Base-by-base conservation (phyloP, 2,113 vertebrate genomes). In the Scophthalmus maximus region DNA sequence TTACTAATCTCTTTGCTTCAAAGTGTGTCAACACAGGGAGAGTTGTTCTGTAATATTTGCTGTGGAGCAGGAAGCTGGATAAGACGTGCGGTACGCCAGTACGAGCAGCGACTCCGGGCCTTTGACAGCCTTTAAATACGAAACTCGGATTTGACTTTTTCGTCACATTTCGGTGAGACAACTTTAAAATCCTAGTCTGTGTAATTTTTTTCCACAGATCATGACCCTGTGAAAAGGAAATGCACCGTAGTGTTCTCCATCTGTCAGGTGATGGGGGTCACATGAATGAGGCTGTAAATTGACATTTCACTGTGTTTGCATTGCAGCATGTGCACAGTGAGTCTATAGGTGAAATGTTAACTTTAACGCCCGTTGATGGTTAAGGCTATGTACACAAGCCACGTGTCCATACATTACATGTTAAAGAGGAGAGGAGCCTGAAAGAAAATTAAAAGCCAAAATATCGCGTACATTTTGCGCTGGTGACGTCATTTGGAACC, bases 21-120 rank as follows among this genome's bases (percentile, higher is more conserved):
- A 82, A 64, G 50, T 68, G 32, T 51, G 87, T 91, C 81, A 90
- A 90, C 87, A 84, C 47, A 2, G 42, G 26, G 29, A 70, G 51
- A 78, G 34, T 14, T 57, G 63, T 73, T 67, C 34, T 26, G 68
- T n/a, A 78, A 82, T 86, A 72, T 88, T 90, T 85, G 55, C 74
- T 0, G 9, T 64, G 0, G 26, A 80, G 42, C 62, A 66, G 77
- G 62, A 76, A 44, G 52, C 38, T 22, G 73, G 70, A 82, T 78
- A 76, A 71, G 46, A 65, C 3, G 0, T 44, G 55, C 56, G 53
- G 15, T 29, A 55, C 71, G 47, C 58, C n/a, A n/a, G n/a, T n/a
- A 52, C 1, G 1, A 3, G 23, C 38, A 69, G 78, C 3, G 4
- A 63, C 20, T n/a, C 4, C 22, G 2, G 22, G 30, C 34, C 53